Base-by-base conservation (phyloP, 2,888 invertebrate species). In the Hetaerina titia region DNA sequence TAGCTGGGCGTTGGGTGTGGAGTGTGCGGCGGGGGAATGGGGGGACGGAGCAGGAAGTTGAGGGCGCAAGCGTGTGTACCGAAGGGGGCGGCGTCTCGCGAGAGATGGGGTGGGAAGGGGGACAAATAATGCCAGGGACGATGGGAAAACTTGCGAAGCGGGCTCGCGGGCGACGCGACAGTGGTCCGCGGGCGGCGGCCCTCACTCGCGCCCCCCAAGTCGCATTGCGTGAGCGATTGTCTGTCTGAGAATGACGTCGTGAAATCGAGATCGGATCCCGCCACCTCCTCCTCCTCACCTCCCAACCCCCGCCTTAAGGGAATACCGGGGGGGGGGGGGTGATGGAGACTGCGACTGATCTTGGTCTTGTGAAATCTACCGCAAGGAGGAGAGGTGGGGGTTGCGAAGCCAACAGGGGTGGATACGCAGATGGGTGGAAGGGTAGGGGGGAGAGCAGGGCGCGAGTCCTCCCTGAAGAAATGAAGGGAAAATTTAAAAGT, bases 111-210 rank as follows among this genome's bases (percentile, higher is more conserved):
- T 22, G 22, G n/a, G 6, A 22, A 1, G 69, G 22, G 69, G n/a
- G n/a, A n/a, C 69, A n/a, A 69, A 69, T 69, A n/a, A 69, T 69
- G 69, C 69, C 69, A 69, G 69, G 69, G 69, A 69, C 69, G 69
- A n/a, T 69, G 19, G 69, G 69, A n/a, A n/a, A 19, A 19, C 69
- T 17, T n/a, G 69, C 63, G 69, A 22, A 22, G 69, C 22, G 69
- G n/a, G 69, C 15, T 19, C 15, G 63, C 8, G 22, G 69, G 69
- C 8, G n/a, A 69, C 19, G 69, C 19, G 69, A 9, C 8, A 22
- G 69, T n/a, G 69, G 19, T 69, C 69, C n/a, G 19, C 69, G 60
- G 19, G 69, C 69, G 69, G 22, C 69, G 19, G n/a, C 69, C 69
- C 19, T 60, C 60, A 17, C 45, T 45, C 45, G 45, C 45, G 45